These are phyloP conservation scores for Martes martes DNA, from an alignment of 2,113 vertebrate genomes.

Conservation along the genomic window DNA sequence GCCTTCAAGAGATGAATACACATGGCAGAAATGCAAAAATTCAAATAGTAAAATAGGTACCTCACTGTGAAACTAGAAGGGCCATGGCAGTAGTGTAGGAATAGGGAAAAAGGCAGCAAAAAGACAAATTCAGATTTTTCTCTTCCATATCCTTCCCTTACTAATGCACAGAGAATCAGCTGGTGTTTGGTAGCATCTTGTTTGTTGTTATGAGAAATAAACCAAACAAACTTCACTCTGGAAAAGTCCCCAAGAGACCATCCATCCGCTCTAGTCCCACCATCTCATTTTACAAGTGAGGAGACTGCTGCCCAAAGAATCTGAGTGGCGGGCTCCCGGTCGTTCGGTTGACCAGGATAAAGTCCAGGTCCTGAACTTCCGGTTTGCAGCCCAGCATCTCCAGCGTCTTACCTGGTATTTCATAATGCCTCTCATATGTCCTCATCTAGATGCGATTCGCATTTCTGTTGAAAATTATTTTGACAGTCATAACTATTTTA, in stretches of 20 bases:
- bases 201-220: not conserved
- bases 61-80: not conserved
- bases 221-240: not conserved
- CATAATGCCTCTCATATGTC: not conserved
- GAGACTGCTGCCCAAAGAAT: not conserved
- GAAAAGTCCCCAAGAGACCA: not conserved
- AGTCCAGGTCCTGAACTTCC: not conserved
- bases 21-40: not conserved
- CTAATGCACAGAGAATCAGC: not conserved
- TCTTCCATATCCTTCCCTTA: not conserved
- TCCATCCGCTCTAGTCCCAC: not conserved
- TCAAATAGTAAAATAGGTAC: not conserved
- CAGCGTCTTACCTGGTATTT: not conserved
- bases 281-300: not conserved
- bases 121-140: not conserved
- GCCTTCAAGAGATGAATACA: not conserved
- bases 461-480: slow-evolving; percentile 25
- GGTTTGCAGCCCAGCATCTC: not conserved
- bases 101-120: not conserved
- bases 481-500: not conserved
- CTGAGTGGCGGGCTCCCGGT: not conserved
- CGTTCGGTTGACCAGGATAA: not conserved
- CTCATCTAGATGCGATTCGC: not conserved
- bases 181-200: not conserved
- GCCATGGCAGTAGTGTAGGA: not conserved